Evolutionary conservation across 2,113 vertebrate genomes (phyloP).

Genomic region (Syngnathus floridae): DNA sequence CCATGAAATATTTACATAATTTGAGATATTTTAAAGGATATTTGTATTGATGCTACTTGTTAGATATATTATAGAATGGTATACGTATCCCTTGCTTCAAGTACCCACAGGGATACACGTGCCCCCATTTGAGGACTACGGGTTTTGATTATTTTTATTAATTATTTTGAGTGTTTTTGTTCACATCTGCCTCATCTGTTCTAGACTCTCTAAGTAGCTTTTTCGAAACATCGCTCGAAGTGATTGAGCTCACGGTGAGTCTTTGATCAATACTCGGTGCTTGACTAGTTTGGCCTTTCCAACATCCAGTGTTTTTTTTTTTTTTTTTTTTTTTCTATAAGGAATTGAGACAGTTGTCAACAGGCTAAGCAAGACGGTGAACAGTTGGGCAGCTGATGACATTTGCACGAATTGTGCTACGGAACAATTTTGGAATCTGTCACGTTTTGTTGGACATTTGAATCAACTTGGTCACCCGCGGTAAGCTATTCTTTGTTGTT

Average conservation of each 20-base stretch:
- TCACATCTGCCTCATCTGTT: slow-evolving; percentile 30
- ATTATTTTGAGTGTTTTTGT: slow-evolving; percentile 25
- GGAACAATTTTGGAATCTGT: background rate
- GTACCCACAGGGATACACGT: no score
- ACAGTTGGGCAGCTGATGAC: background rate
- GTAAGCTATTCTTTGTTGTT: slow-evolving; percentile 31
- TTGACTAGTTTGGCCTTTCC: background rate
- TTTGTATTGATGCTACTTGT: no score
- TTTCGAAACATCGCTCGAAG: background rate
- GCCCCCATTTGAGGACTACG: slow-evolving; percentile 23
- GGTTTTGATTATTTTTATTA: no score
- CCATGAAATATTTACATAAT: no score
- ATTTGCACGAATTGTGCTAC: background rate
- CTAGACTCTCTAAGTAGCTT: background rate
- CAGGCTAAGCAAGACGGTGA: slow-evolving; percentile 41
- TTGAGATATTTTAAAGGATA: no score
- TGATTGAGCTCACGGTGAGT: background rate
- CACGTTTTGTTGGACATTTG: background rate
- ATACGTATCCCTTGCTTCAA: no score
- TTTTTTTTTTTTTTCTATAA: background rate
- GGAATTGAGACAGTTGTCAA: slow-evolving; percentile 51
- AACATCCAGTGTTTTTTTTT: background rate
- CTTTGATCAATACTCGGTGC: background rate
- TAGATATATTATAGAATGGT: no score
- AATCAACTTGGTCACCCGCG: slow-evolving; percentile 26